A percentile compares a stretch with the other conserved stretches of the same genome.
phyloP scores from a whole-genome alignment of 2,888 invertebrate genomes.

The Cheilosia impressa region DNA sequence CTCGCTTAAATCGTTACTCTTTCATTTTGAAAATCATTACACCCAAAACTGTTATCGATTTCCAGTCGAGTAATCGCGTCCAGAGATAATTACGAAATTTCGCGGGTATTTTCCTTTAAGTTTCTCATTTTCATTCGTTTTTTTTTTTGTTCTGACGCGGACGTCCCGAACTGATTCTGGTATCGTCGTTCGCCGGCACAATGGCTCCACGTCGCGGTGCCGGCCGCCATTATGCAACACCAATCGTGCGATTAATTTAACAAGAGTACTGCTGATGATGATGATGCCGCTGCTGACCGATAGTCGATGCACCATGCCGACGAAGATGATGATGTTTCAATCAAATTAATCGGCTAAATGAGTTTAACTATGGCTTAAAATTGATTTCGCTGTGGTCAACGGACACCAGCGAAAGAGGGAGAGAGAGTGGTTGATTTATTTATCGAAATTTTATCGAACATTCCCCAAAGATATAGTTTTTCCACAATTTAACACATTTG shows the following conservation, averaged over 20 bases:
- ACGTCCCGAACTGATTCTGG: too few species aligned
- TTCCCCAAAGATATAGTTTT: background rate
- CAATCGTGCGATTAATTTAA: slow-evolving; percentile 55
- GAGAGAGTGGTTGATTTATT: slow-evolving; percentile 29
- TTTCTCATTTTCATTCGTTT: slow-evolving; percentile 4
- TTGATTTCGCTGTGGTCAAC: slow-evolving; percentile 53
- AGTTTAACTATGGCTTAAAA: slow-evolving; percentile 65
- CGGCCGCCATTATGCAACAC: background rate
- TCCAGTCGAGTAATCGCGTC: slow-evolving; percentile 47
- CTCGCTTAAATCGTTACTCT: too few species aligned
- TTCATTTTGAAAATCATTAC: too few species aligned
- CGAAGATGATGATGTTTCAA: slow-evolving; percentile 56
- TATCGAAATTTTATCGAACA: slow-evolving; percentile 5
- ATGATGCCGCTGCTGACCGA: slow-evolving; percentile 19
- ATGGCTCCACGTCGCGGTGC: too few species aligned
- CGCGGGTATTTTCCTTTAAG: slow-evolving; percentile 58
- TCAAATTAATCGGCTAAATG: slow-evolving; percentile 72
- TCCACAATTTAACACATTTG: slow-evolving; percentile 20
- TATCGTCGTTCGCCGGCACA: too few species aligned
- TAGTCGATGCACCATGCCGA: slow-evolving; percentile 8
- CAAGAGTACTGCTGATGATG: slow-evolving; percentile 23
- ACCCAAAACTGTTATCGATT: slow-evolving; percentile 11
- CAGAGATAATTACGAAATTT: slow-evolving; percentile 63
- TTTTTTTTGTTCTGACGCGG: background rate
- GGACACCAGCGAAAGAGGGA: background rate